A percentile compares a stretch with the other conserved stretches of the same genome.
phyloP scores from a whole-genome alignment of 2,888 invertebrate species.

The Melinaea menophilus region DNA sequence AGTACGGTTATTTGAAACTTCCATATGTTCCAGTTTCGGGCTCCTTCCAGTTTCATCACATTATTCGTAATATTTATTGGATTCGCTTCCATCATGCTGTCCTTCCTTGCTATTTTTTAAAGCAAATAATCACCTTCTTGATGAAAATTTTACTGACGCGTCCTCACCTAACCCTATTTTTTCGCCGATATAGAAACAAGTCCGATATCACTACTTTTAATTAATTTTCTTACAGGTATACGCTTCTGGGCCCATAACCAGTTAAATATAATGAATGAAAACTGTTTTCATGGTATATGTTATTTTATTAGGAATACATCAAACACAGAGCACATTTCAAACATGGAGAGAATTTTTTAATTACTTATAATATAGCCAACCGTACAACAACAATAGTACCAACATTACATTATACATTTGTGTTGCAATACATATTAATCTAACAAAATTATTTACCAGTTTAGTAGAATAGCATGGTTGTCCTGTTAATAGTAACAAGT shows the following conservation, averaged over 20 bases:
- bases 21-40: conserved; percentile 37
- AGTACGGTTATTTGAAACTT: conserved; percentile 33
- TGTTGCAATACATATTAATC: no score
- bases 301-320: no score
- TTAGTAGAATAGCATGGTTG: no score
- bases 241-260: conserved; percentile 17
- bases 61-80: background rate
- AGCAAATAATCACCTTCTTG: conserved; percentile 9
- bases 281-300: background rate
- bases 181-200: background rate
- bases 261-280: background rate
- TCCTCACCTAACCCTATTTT: conserved; percentile 25
- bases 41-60: conserved; percentile 35
- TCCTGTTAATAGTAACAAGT: no score
- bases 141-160: conserved; percentile 14
- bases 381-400: no score
- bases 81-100: background rate
- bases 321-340: no score
- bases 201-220: background rate
- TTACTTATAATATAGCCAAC: no score
- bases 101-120: conserved; percentile 6
- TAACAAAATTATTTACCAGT: no score
- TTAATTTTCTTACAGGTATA: background rate
- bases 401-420: no score
- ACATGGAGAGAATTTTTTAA: no score